Conservation (phyloP, 2,888 invertebrate genomes). For the Temnothorax rugatulus region DNA sequence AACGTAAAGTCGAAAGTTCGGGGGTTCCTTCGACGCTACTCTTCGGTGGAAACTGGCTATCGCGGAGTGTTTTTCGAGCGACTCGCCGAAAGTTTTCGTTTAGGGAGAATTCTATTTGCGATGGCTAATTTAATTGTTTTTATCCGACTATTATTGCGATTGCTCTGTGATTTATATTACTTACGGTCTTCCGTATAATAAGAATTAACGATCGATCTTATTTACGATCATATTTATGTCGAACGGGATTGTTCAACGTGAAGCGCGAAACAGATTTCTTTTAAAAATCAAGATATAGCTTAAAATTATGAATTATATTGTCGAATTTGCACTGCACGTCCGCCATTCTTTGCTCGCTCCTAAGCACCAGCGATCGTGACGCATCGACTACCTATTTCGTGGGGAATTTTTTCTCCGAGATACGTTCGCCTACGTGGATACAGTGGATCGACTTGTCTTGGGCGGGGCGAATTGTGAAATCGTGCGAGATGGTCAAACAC, state of each 20-base stretch:
- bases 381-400: slow-evolving; percentile 56
- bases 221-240: no score
- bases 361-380: slow-evolving; percentile 58
- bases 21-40: slow-evolving; percentile 67
- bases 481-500: slow-evolving; percentile 72
- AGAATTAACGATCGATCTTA: neutral
- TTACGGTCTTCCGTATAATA: neutral
- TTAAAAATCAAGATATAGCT: neutral
- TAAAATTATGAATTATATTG: neutral
- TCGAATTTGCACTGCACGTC: slow-evolving; percentile 3
- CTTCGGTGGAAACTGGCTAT: slow-evolving; percentile 62
- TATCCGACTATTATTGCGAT: slow-evolving; percentile 21
- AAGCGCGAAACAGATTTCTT: neutral
- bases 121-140: slow-evolving; percentile 43
- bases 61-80: slow-evolving; percentile 51
- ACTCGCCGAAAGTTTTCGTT: slow-evolving; percentile 32
- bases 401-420: slow-evolving; percentile 45
- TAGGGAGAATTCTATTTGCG: slow-evolving; percentile 9
- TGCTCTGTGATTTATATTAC: slow-evolving; percentile 3
- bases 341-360: slow-evolving; percentile 49
- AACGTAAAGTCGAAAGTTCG: slow-evolving; percentile 76
- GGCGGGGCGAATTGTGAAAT: slow-evolving; percentile 57
- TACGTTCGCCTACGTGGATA: slow-evolving; percentile 41
- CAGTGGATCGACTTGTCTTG: slow-evolving; percentile 40
- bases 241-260: neutral